Evolutionary conservation across 2,797 vertebrate genomes (phyloP), one percentile per base, ranked within the genome.

Genomic region (Epinephelus coioides): DNA sequence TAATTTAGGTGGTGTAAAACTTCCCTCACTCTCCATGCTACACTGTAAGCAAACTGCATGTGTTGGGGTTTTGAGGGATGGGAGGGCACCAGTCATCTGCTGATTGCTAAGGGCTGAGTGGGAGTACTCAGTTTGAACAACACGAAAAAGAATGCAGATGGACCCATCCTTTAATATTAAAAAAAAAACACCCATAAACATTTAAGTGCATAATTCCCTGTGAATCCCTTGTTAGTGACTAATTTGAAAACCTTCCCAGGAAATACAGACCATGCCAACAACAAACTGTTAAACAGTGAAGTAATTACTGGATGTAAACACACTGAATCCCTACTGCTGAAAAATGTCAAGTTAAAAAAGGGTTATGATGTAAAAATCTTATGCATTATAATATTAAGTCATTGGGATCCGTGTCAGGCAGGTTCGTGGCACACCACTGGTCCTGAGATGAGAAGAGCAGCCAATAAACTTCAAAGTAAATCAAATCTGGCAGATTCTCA

Each of bases 401-500:
- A 47, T n/a, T 82, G 34, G 65, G 54, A 72, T 60, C 51, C 13
- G 23, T 55, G 56, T 81, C 68, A 61, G 69, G 21, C 69, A 70
- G 64, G 60, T 64, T 66, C 55, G n/a, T 62, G 72, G 18, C 59
- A 40, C 54, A 53, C 56, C 34, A 21, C 54, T 51, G 68, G 55
- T 50, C 53, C n/a, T 68, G 43, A 70, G 61, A 76, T 27, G 64
- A 83, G 70, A 67, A 65, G 65, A 63, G 69, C 67, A 69, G 71
- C 63, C 83, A 76, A 66, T 59, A 60, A 79, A 79, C 74, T 61
- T 89, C 66, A 83, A 85, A 79, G 75, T 62, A 69, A 70, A 82
- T 75, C 13, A 69, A 59, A 23, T 78, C 73, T 86, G 88, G 83
- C 85, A 86, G 68, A 73, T 81, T 83, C 64, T 81, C 82, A 81